A percentile compares a stretch with the other conserved stretches of the same genome.
Evolutionary conservation across 2,888 invertebrate genomes (phyloP).

Genomic region (Heliconius sara): DNA sequence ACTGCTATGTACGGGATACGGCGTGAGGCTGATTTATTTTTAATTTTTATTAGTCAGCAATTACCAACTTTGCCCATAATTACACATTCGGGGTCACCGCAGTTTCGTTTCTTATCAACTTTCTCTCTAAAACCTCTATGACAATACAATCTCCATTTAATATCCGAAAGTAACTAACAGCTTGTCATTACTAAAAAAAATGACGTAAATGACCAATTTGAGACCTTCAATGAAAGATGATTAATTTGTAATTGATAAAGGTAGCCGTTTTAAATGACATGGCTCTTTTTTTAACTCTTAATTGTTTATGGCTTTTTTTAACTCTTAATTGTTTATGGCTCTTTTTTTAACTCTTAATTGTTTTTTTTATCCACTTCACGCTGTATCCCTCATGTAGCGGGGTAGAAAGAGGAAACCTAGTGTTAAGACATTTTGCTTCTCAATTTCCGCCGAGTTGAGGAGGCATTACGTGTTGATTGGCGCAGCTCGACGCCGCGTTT

Average conservation of each 20-base stretch:
- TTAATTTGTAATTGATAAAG: slow-evolving; percentile 11
- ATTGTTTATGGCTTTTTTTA: slow-evolving; percentile 8
- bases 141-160: slow-evolving; percentile 38
- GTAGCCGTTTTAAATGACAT: slow-evolving; percentile 3
- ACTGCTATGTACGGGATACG: too few species aligned
- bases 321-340: slow-evolving; percentile 2
- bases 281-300: neutral
- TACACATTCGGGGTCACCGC: slow-evolving; percentile 36
- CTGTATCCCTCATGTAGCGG: too few species aligned
- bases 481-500: too few species aligned
- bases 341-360: neutral
- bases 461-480: too few species aligned
- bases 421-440: too few species aligned
- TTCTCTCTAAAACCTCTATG: slow-evolving; percentile 39
- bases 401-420: too few species aligned
- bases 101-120: slow-evolving; percentile 36
- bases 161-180: slow-evolving; percentile 33
- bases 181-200: slow-evolving; percentile 29
- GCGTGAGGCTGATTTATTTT: too few species aligned
- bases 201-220: slow-evolving; percentile 21
- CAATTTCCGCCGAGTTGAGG: too few species aligned
- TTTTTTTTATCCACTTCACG: too few species aligned
- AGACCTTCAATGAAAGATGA: slow-evolving; percentile 11
- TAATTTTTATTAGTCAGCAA: slow-evolving; percentile 11
- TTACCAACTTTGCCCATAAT: slow-evolving; percentile 21